Conservation (phyloP, 2,888 invertebrate genomes). For the Cerceris rybyensis region DNA sequence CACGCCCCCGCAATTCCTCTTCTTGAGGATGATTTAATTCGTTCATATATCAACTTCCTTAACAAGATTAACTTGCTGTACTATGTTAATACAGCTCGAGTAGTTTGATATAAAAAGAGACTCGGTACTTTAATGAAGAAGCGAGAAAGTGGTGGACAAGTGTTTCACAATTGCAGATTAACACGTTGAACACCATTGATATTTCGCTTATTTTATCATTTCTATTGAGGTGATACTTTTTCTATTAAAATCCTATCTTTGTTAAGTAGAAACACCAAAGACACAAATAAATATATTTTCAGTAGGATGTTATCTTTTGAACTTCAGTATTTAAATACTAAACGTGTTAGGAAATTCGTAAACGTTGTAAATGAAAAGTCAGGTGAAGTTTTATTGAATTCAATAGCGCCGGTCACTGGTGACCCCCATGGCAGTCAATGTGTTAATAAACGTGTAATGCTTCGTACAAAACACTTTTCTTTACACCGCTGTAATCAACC, state of each 20-base stretch:
- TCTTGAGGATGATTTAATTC: constrained; percentile 52
- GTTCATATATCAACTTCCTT: constrained; percentile 42
- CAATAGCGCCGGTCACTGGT: too few relatives aligned
- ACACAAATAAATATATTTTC: too few relatives aligned
- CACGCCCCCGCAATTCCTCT: constrained; percentile 48
- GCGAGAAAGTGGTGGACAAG: not conserved
- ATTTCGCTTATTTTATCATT: not conserved
- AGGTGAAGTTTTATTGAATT: too few relatives aligned
- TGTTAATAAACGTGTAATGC: not conserved
- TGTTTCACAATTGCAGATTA: not conserved
- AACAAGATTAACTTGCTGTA: constrained; percentile 34
- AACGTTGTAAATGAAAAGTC: too few relatives aligned
- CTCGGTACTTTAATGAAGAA: not conserved
- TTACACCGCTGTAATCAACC: too few relatives aligned
- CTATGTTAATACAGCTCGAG: constrained; percentile 24
- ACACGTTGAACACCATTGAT: not conserved
- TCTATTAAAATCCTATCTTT: too few relatives aligned
- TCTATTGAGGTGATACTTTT: not conserved
- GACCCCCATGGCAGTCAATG: too few relatives aligned
- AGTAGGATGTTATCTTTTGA: too few relatives aligned
- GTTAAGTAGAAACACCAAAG: too few relatives aligned
- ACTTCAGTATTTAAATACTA: too few relatives aligned
- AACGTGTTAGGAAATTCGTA: too few relatives aligned
- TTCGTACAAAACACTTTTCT: too few relatives aligned
- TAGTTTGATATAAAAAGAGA: constrained; percentile 13